Evolutionary conservation across 2,888 invertebrate genomes (phyloP), one percentile per base, ranked within the genome.

Genomic region (Cheilosia scutellata): DNA sequence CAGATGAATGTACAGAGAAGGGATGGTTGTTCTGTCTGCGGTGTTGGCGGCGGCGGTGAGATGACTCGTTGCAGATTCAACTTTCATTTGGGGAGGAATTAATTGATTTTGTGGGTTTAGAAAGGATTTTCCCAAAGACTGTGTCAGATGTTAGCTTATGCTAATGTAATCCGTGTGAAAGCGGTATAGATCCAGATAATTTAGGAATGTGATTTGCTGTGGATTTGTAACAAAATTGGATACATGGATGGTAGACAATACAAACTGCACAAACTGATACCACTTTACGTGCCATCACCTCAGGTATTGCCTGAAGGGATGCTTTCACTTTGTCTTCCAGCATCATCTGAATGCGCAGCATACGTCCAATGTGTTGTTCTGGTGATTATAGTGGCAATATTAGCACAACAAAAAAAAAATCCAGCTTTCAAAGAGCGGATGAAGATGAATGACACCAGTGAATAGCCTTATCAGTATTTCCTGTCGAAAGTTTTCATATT

Each of bases 401-500:
- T 79, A 27, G 33, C 57, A 70, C 68, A 42, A 40, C 58, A 76
- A 42, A 4, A n/a, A 76, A 57, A 70, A 66, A 72, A 44, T 33
- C 20, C 53, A 31, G 7, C 70, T 76, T 58, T 37, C 31, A 55
- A 44, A 55, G 55, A 78, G 49, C 80, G 86, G 86, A 86, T 82
- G 86, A 86, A 86, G 86, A 86, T 86, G 86, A 83, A 87, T 82
- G 78, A 72, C 55, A 78, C 55, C 60, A 78, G 51, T 58, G 76
- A 90, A 91, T 91, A 90, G 91, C 90, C 92, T 91, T 91, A 91
- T 91, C 91, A 91, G 92, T 90, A 89, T 90, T 91, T 91, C 92
- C 91, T 92, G 92, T 91, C 90, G 91, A 92, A 92, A 91, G 90
- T 91, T 91, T 92, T 90, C 90, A 90, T 90, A 91, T 91, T 91